Percentiles rank a stretch among this genome's conserved stretches.
These are phyloP conservation scores for Myopa tessellatipennis DNA, from an alignment of 2,888 invertebrate genomes.

Conservation along the genomic window DNA sequence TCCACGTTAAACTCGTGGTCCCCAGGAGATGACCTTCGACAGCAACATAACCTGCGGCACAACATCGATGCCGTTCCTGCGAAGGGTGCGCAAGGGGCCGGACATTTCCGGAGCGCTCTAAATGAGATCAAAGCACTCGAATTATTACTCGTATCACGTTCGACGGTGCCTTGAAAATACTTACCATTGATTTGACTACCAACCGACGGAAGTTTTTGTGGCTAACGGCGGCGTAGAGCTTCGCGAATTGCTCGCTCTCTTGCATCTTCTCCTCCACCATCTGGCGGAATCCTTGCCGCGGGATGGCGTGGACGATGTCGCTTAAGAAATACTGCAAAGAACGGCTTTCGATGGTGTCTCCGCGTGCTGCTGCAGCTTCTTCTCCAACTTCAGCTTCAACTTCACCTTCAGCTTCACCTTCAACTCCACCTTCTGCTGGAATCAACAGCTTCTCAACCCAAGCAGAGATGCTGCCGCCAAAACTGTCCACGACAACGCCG, in stretches of 20 bases:
- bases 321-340: constrained; percentile 50
- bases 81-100: neutral
- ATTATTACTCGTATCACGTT: too few species aligned
- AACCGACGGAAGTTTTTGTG: constrained; percentile 47
- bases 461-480: neutral
- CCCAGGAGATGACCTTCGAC: constrained; percentile 20
- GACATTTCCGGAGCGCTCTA: neutral
- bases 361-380: too few species aligned
- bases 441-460: too few species aligned
- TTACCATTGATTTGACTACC: constrained; percentile 2
- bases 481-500: neutral
- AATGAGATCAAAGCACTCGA: too few species aligned
- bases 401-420: too few species aligned
- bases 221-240: constrained; percentile 46
- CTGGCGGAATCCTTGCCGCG: constrained; percentile 43
- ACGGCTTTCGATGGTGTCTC: constrained; percentile 36
- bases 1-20: neutral
- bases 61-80: constrained; percentile 20
- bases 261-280: constrained; percentile 36
- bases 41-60: constrained; percentile 5
- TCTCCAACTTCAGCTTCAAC: too few species aligned
- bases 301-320: constrained; percentile 51
- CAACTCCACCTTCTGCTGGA: too few species aligned
- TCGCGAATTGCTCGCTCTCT: constrained; percentile 47
- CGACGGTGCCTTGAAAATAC: neutral